Evolutionary conservation across 2,888 invertebrate species (phyloP).

Genomic region (Drosophila cyrtoloma): DNA sequence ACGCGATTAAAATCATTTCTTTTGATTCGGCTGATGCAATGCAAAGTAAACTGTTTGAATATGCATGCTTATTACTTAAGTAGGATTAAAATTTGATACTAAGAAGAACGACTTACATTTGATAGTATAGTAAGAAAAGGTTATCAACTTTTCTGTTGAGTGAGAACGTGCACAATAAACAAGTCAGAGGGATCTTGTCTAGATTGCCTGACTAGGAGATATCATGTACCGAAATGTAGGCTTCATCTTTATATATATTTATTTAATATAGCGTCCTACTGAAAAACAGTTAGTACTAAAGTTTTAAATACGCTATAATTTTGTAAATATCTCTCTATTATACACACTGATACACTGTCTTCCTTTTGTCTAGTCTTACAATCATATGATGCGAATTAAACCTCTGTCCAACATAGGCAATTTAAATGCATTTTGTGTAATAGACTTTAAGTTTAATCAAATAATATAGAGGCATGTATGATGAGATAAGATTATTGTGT

Average conservation of each 20-base stretch:
- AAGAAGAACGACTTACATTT: neutral
- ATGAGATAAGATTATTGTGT: neutral
- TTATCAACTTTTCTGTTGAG: neutral
- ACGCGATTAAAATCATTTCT: neutral
- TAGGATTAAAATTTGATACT: neutral
- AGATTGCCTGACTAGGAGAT: neutral
- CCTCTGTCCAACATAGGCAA: neutral
- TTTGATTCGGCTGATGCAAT: conserved; percentile 44
- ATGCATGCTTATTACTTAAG: neutral
- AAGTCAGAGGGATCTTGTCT: neutral
- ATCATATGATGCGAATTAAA: neutral
- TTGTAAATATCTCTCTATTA: neutral
- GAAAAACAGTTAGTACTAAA: neutral
- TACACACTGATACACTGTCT: neutral
- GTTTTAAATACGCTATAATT: neutral
- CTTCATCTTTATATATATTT: too few relatives aligned
- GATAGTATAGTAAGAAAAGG: neutral
- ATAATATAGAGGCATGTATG: neutral
- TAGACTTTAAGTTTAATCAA: too few relatives aligned
- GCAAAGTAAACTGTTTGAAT: neutral
- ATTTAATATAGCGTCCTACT: neutral
- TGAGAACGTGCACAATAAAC: neutral
- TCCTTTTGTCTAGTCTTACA: neutral
- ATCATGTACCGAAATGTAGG: too few relatives aligned
- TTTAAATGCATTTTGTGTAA: neutral